phyloP scores from a whole-genome alignment of 2,888 invertebrate genomes.

The Hydriomena furcata region DNA sequence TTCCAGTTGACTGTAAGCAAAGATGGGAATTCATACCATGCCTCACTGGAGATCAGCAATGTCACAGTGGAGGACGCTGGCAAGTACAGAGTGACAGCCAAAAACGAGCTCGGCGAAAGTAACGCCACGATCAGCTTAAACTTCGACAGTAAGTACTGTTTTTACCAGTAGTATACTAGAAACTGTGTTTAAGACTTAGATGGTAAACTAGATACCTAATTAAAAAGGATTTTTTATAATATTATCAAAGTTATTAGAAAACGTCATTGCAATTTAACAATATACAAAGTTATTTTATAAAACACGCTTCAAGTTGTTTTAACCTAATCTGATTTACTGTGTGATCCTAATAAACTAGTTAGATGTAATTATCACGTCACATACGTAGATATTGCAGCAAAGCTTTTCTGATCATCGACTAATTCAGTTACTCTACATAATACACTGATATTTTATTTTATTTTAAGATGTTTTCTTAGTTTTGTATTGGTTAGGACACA shows the following conservation, averaged over 20 bases:
- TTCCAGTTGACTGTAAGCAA: constrained; percentile 92
- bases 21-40: constrained; percentile 96
- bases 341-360: constrained; percentile 66
- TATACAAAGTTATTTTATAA: constrained; percentile 1
- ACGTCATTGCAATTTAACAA: background rate
- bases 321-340: constrained; percentile 59
- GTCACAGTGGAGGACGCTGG: constrained; percentile 98
- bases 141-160: constrained; percentile 95
- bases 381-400: constrained; percentile 75
- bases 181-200: background rate
- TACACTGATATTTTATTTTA: constrained; percentile 54
- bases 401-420: constrained; percentile 76
- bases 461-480: constrained; percentile 80
- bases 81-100: constrained; percentile 98
- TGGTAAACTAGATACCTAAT: background rate
- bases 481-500: constrained; percentile 39
- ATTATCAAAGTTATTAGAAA: background rate
- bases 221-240: too few relatives aligned
- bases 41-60: constrained; percentile 95
- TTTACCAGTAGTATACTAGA: constrained; percentile 7
- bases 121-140: constrained; percentile 98
- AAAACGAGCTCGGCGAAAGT: constrained; percentile 98
- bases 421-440: constrained; percentile 73
- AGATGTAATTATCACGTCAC: constrained; percentile 53
- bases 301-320: constrained; percentile 49